Evolutionary conservation across 2,113 vertebrate genomes (phyloP), one percentile per base, ranked within the genome.

Genomic region (Oriolus oriolus): DNA sequence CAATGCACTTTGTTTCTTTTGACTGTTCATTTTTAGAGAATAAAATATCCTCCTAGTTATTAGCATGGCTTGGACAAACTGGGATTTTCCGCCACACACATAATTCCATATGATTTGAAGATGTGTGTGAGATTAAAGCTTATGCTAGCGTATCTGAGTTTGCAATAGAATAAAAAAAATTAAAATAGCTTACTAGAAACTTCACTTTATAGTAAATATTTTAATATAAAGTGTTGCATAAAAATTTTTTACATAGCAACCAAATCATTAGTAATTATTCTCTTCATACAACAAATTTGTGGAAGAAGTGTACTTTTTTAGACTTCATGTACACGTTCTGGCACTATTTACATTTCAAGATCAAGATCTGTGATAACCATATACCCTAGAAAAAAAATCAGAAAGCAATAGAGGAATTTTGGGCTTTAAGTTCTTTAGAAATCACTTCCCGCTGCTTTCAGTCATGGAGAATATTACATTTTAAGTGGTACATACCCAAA

Each of bases 401-500:
- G 33, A 80, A 66, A 47, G 27, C 20, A 84, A 47, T 1, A 75
- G 39, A 21, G 19, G 16, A 79, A 63, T n/a, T 80, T 24, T 26
- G 2, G 68, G 78, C 35, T 84, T 92, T 33, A 54, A 87, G 18
- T 27, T 31, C 31, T 84, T 90, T 53, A 64, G 20, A 76, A 77
- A 60, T 69, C 18, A 56, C 19, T 66, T 88, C 61, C n/a, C 22
- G 28, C 16, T 75, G 22, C 45, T 84, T 89, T 81, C 39, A 60
- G 27, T 30, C 45, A 44, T 33, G 28, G 13, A 33, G 30, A 77
- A 50, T 76, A 88, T 52, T 20, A 47, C 16, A 31, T 73, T 54
- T 91, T 47, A 77, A 35, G 61, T n/a, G 27, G 27, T 60, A 97
- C 96, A 5, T 97, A 98, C 98, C 97, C 71, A 90, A 73, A 84